phyloP scores from a whole-genome alignment of 2,113 vertebrate genomes.

The Herpetotheres cachinnans region DNA sequence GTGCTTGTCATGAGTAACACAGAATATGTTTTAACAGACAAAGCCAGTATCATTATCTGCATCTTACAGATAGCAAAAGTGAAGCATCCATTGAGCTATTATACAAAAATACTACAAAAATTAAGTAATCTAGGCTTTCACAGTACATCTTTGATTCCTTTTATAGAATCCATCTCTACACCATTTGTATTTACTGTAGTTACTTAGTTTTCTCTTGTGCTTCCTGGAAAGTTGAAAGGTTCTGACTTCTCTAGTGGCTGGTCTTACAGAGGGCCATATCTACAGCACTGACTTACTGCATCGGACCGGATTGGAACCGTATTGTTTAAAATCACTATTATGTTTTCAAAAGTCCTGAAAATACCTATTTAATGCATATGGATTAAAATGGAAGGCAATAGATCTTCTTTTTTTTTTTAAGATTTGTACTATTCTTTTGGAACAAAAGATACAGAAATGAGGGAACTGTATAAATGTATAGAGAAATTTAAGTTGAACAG shows the following conservation, averaged over 20 bases:
- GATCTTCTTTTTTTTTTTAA: background rate
- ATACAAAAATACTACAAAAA: background rate
- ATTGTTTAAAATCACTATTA: background rate
- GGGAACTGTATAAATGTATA: background rate
- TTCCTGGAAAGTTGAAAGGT: background rate
- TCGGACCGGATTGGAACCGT: background rate
- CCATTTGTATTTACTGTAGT: background rate
- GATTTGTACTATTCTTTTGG: background rate
- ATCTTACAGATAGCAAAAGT: background rate
- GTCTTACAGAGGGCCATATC: background rate
- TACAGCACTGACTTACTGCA: background rate
- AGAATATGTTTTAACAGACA: background rate
- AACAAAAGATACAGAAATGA: background rate
- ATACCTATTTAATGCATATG: background rate
- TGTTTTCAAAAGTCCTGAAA: background rate
- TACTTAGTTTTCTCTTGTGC: background rate
- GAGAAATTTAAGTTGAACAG: background rate
- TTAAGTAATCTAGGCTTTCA: background rate
- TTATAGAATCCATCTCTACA: background rate
- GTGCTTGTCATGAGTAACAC: background rate
- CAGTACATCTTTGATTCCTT: background rate
- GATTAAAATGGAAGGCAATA: background rate
- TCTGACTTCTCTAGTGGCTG: background rate
- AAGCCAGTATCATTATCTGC: background rate
- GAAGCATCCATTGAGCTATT: background rate